Conservation (phyloP, 2,113 vertebrate species). For the Sebastes fasciatus region DNA sequence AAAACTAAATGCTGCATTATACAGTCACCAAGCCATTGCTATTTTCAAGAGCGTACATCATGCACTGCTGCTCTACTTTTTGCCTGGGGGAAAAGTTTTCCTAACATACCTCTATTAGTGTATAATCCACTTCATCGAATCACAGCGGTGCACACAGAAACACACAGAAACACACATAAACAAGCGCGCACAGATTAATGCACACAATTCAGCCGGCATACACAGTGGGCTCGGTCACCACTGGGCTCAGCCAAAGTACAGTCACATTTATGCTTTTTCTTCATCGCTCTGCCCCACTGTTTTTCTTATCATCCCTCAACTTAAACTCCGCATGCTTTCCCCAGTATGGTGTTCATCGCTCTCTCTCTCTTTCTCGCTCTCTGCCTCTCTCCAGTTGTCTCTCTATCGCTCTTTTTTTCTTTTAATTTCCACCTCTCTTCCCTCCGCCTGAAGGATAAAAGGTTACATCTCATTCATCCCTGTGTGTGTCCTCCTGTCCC, state of each 20-base stretch:
- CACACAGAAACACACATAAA: slow-evolving; percentile 21
- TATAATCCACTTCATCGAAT: slow-evolving; percentile 10
- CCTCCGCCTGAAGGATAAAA: slow-evolving; percentile 51
- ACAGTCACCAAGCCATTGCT: neutral
- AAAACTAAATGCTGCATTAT: slow-evolving; percentile 13
- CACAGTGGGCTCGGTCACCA: slow-evolving; percentile 11
- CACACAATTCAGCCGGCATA: neutral
- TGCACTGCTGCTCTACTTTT: slow-evolving; percentile 6
- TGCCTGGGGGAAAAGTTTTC: slow-evolving; percentile 24
- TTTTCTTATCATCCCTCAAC: slow-evolving; percentile 51
- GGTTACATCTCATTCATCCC: slow-evolving; percentile 55
- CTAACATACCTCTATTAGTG: slow-evolving; percentile 19
- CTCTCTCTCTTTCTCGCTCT: slow-evolving; percentile 8
- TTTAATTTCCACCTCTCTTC: slow-evolving; percentile 19
- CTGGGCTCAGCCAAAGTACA: slow-evolving; percentile 24
- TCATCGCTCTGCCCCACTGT: slow-evolving; percentile 41
- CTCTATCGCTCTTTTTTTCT: slow-evolving; percentile 11
- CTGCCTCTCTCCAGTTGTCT: slow-evolving; percentile 19
- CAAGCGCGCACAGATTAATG: slow-evolving; percentile 10
- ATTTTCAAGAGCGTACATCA: slow-evolving; percentile 33
- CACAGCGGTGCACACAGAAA: slow-evolving; percentile 31
- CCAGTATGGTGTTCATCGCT: slow-evolving; percentile 14
- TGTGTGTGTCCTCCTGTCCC: slow-evolving; percentile 43
- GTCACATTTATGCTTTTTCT: slow-evolving; percentile 39
- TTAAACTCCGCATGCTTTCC: slow-evolving; percentile 45